Base-by-base conservation (phyloP, 2,113 vertebrate species). In the Psephotus haematonotus region DNA sequence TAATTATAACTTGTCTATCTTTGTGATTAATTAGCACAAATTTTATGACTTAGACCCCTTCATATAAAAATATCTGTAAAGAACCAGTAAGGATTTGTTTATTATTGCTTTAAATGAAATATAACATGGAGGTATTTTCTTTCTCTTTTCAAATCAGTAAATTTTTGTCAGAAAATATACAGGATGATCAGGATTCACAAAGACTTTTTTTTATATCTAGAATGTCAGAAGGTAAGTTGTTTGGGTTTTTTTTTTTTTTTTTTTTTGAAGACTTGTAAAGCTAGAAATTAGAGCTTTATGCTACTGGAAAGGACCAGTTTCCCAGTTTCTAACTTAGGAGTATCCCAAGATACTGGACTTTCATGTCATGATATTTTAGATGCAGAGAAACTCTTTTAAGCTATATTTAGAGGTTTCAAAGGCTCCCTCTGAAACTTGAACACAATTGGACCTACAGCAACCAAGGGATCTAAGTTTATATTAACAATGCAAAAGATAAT, bases 311-410 rank as follows among this genome's bases (percentile, higher is more conserved):
- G 47, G 69, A 95, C 85, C 62, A 22, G 92, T 88, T 96, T 95
- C 65, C 95, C 95, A 97, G 39, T 93, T 97, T 94, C 79, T 94
- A 91, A 91, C 65, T 92, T 86, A 60, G 70, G 92, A 95, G 69
- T 25, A 81, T 96, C 94, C 95, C 95, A 93, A 92, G 95, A 92
- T 82, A 93, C 85, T 84, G 86, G 86, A 94, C 95, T 76, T 88
- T 96, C 97, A 97, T 97, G 95, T 97, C 95, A 96, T 96, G 96
- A 95, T 94, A 97, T 97, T 97, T 97, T 91, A 91, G 84, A 82
- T 95, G 78, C 11, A 97, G 71, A 96, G 94, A 96, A 96, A 95
- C 63, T 80, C 82, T 96, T 97, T 96, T 85, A 90, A 95, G 86
- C 72, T 97, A 82, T 95, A 78, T 85, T 93, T 93, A 96, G 93